phyloP scores from a whole-genome alignment of 2,797 vertebrate species.

The Chelon labrosus region DNA sequence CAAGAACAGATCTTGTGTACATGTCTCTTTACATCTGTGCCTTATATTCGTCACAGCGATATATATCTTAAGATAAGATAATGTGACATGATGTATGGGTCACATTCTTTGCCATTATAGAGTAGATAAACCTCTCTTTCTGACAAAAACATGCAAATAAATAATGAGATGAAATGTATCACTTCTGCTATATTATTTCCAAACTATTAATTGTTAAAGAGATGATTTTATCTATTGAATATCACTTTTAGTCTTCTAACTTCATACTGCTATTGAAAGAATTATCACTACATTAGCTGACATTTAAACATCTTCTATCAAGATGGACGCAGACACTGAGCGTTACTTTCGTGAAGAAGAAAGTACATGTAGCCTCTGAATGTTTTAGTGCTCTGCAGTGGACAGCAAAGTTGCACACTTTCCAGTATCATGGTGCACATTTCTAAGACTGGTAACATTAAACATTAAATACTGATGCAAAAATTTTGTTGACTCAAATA shows the following conservation, averaged over 20 bases:
- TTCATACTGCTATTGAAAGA: neutral
- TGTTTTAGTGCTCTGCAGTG: neutral
- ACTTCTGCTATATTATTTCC: too few relatives aligned
- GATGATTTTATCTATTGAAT: too few relatives aligned
- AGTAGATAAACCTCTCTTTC: neutral
- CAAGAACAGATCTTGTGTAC: conserved; percentile 28
- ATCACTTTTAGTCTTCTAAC: too few relatives aligned
- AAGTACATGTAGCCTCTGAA: neutral
- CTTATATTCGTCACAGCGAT: conserved; percentile 15
- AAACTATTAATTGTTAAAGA: too few relatives aligned
- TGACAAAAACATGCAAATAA: neutral
- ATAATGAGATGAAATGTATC: neutral
- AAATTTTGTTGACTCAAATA: neutral
- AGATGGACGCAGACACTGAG: neutral
- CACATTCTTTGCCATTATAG: neutral
- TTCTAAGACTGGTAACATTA: neutral
- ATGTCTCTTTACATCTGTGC: conserved; percentile 12
- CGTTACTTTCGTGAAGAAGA: neutral
- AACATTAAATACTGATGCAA: too few relatives aligned
- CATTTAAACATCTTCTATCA: neutral
- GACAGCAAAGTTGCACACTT: too few relatives aligned
- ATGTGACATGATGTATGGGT: neutral
- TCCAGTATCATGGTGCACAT: neutral
- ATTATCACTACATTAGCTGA: neutral
- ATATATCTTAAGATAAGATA: neutral